Conservation (phyloP, 1,140 invertebrate species). For the Drusus annulatus region DNA sequence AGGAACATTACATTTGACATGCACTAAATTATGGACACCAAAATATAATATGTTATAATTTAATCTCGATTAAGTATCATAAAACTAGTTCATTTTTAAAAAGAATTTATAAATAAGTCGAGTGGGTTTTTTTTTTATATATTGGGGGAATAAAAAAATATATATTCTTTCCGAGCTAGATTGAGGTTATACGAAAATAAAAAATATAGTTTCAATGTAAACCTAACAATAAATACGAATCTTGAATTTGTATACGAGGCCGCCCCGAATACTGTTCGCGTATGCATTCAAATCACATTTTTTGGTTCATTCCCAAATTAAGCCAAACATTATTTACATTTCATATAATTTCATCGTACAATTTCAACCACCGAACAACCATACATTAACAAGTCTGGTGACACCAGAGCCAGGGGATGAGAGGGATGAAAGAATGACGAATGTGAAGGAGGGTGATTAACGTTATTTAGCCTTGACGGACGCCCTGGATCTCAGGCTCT, state of each 20-base stretch:
- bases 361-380: neutral
- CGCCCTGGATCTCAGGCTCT: constrained; percentile 70
- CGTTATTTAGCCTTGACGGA: constrained; percentile 68
- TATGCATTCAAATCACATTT: constrained; percentile 34
- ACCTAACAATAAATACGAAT: constrained; percentile 25
- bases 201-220: constrained; percentile 32
- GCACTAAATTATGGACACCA: neutral
- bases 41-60: neutral
- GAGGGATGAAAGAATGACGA: constrained; percentile 35
- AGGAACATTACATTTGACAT: neutral
- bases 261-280: neutral
- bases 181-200: constrained; percentile 34
- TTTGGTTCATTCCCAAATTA: neutral
- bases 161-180: constrained; percentile 22
- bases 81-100: constrained; percentile 19
- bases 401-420: constrained; percentile 15
- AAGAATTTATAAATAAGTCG: constrained; percentile 33
- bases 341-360: neutral
- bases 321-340: constrained; percentile 26
- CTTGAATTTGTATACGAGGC: neutral
- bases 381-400: constrained; percentile 1
- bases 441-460: constrained; percentile 47
- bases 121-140: constrained; percentile 11
- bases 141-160: constrained; percentile 40
- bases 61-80: neutral